A percentile compares a stretch with the other conserved stretches of the same genome.
These are phyloP conservation scores for Torymus auratus DNA, from an alignment of 2,888 invertebrate genomes.

Conservation along the genomic window DNA sequence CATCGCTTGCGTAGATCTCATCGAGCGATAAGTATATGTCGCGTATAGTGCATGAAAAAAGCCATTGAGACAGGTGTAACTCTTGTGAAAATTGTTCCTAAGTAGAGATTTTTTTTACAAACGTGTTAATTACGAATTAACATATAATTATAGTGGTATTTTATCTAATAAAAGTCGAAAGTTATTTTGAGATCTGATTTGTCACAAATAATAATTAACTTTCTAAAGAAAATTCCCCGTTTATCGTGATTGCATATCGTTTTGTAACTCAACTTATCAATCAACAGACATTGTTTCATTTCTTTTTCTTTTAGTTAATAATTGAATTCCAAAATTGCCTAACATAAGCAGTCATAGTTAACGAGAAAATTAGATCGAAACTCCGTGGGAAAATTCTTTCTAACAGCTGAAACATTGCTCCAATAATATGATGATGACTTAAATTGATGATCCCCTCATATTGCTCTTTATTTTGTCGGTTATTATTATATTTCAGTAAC, in stretches of 20 bases:
- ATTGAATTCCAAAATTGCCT: too few relatives aligned
- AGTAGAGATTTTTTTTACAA: background rate
- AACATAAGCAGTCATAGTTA: too few relatives aligned
- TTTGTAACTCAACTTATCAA: background rate
- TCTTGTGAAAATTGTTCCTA: constrained; percentile 18
- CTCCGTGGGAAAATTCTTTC: too few relatives aligned
- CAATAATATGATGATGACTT: too few relatives aligned
- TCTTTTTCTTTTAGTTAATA: background rate
- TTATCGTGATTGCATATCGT: background rate
- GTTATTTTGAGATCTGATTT: background rate
- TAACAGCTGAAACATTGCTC: too few relatives aligned
- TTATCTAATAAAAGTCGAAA: constrained; percentile 2
- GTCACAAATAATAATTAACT: constrained; percentile 16
- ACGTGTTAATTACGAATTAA: constrained; percentile 14
- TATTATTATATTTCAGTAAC: too few relatives aligned
- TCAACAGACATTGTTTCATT: background rate
- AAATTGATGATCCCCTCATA: too few relatives aligned
- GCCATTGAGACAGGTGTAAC: background rate
- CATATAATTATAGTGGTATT: constrained; percentile 3
- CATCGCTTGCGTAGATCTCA: background rate
- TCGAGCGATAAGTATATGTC: constrained; percentile 23
- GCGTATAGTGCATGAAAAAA: background rate
- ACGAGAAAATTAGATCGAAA: too few relatives aligned
- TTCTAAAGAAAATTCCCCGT: background rate
- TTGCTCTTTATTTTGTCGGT: too few relatives aligned